Evolutionary conservation across 1,140 invertebrate genomes (phyloP), one percentile per base, ranked within the genome.

Genomic region (Pseudomyrmex sp.): DNA sequence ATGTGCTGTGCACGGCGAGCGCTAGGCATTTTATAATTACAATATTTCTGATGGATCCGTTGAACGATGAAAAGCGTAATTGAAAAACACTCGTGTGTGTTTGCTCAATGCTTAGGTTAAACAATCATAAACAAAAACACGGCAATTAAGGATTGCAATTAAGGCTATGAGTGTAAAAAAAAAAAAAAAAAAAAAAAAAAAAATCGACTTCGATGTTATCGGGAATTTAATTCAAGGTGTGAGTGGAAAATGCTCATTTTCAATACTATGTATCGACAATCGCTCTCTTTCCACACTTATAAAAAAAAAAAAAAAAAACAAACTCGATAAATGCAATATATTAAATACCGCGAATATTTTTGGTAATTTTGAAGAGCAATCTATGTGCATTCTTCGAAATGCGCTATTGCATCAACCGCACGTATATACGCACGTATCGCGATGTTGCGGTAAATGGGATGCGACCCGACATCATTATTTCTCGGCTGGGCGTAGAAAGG

Each of bases 21-120:
- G 7, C 44, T 48, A n/a, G 76, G 61, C 72, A 72, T 69, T 80
- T 80, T 80, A n/a, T 80, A 72, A 70, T 72, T 70, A 50, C 23
- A 59, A 44, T 10, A 72, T 59, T 54, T 76, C 20, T 52, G 59
- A 35, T 46, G 44, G 35, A 35, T 48, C 61, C 20, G n/a, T 18
- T 23, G 23, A 56, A 70, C 44, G 44, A 61, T 35, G 66, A 46
- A 46, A 70, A 48, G 12, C 18, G 18, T 70, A 69, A 79, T 72
- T 72, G 56, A 10, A 48, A 79, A 48, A 46, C 44, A 44, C 18
- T 4, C 20, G 35, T 59, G 7, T 26, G 18, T 13, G 54, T 23
- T 63, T 75, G 15, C 62, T 63, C 12, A 50, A 5, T n/a, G 13
- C 35, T 59, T 61, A 61, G 56, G 46, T 48, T 9, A 74, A 61